Percentiles rank a stretch among this genome's conserved stretches.
Conservation (phyloP, 2,888 invertebrate species). For the Mesodorylaimus sp. region DNA sequence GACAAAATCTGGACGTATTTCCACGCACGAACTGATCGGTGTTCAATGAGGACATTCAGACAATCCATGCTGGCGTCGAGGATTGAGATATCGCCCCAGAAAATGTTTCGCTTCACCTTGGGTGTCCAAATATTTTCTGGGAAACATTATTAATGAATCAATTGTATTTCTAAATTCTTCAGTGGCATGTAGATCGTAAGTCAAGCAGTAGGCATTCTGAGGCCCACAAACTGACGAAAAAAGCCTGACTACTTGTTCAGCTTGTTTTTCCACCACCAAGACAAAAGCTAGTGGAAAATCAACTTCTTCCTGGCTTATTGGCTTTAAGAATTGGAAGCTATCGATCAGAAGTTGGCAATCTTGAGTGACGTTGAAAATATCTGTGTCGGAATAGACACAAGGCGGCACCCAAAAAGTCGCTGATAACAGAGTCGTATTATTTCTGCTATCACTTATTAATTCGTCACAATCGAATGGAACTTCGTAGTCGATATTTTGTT, state of each 20-base stretch:
- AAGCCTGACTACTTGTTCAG: neutral
- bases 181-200: neutral
- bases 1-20: conserved; percentile 1
- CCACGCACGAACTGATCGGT: neutral
- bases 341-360: too few species aligned
- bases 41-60: neutral
- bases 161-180: neutral
- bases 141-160: neutral
- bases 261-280: neutral
- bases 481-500: too few species aligned
- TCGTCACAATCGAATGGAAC: too few species aligned
- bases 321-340: too few species aligned
- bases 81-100: neutral
- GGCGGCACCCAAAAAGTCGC: too few species aligned
- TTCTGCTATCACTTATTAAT: too few species aligned
- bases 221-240: neutral
- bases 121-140: neutral
- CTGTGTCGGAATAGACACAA: too few species aligned
- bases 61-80: conserved; percentile 1
- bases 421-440: too few species aligned
- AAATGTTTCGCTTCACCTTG: neutral
- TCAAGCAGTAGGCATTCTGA: conserved; percentile 1
- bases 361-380: too few species aligned
- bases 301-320: neutral
- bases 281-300: conserved; percentile 3